Conservation (phyloP, 1,140 invertebrate species). For the Pseudomyrmex concolor region DNA sequence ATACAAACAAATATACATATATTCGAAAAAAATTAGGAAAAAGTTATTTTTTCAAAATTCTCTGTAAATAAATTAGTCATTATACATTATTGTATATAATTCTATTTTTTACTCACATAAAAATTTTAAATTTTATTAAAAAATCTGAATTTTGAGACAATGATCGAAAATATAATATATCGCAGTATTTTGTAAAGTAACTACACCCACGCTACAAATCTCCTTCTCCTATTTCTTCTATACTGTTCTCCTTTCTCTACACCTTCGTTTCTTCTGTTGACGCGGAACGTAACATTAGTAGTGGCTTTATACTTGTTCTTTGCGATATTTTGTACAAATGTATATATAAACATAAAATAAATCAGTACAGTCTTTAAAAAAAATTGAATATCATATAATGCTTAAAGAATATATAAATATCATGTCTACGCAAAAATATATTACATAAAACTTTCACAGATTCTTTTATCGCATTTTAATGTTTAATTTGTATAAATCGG, state of each 20-base stretch:
- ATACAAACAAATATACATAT: no score
- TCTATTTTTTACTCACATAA: background rate
- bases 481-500: background rate
- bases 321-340: background rate
- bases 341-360: conserved; percentile 21
- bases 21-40: no score
- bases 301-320: conserved; percentile 13
- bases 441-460: no score
- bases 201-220: conserved; percentile 38
- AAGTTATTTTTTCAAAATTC: background rate
- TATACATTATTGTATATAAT: background rate
- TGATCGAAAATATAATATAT: conserved; percentile 35
- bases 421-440: no score
- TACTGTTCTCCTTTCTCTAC: conserved; percentile 24
- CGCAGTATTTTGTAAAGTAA: conserved; percentile 48
- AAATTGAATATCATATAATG: background rate
- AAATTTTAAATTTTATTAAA: conserved; percentile 13
- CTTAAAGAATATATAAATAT: background rate
- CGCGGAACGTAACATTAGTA: conserved; percentile 5
- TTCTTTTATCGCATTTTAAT: background rate
- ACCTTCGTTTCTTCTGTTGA: conserved; percentile 36
- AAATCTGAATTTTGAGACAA: conserved; percentile 6
- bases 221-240: background rate
- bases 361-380: background rate
- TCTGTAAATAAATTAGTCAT: background rate